Evolutionary conservation across 2,797 vertebrate species (phyloP).

Genomic region (Valencia hispanica): DNA sequence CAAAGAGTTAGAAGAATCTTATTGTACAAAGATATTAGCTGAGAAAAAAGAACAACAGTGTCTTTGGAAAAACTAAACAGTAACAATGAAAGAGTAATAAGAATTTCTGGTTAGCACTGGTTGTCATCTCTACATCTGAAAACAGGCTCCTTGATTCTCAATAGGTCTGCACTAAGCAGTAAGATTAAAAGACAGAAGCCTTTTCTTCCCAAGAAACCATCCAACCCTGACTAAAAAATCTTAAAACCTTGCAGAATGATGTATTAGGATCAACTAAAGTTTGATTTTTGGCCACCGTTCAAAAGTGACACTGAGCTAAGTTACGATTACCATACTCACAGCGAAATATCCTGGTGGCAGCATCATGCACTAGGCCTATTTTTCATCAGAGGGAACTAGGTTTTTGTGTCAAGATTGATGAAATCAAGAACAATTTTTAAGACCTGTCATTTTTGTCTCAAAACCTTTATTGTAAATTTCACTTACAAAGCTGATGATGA

Average conservation of each 20-base stretch:
- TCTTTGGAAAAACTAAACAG: neutral
- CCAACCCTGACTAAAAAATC: neutral
- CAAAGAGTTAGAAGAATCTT: no score
- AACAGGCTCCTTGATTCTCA: neutral
- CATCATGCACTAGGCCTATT: neutral
- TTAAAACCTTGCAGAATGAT: neutral
- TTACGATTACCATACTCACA: neutral
- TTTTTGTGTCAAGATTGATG: neutral
- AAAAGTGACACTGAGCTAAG: neutral
- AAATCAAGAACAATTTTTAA: neutral
- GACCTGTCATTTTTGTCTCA: neutral
- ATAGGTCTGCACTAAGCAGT: neutral
- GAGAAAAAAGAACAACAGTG: neutral
- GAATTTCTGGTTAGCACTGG: neutral
- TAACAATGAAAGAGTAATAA: neutral
- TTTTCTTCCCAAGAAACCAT: neutral
- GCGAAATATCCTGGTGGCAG: neutral
- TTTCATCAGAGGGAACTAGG: neutral
- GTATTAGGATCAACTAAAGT: neutral
- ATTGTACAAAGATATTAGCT: neutral
- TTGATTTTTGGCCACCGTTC: neutral
- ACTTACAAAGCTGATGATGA: neutral
- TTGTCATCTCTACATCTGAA: neutral
- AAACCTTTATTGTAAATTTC: neutral
- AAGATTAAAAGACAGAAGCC: neutral